Conservation (phyloP, 2,113 vertebrate species). For the Pygoscelis antarcticus region DNA sequence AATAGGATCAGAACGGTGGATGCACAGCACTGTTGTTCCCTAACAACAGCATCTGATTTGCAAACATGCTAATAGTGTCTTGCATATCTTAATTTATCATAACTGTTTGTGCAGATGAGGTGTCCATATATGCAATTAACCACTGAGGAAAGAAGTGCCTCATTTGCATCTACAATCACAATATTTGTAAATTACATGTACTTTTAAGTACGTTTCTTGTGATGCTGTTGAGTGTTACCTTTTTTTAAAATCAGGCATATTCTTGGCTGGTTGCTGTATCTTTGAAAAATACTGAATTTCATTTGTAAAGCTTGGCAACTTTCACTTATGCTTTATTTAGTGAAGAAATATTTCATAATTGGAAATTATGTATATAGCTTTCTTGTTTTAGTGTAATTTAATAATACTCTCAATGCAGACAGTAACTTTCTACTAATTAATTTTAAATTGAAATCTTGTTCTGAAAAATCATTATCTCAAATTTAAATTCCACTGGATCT, state of each 20-base stretch:
- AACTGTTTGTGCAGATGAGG: background rate
- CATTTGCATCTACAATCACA: constrained; percentile 9
- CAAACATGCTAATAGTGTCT: background rate
- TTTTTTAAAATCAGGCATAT: background rate
- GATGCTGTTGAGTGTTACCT: background rate
- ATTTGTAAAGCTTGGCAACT: background rate
- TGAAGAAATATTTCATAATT: background rate
- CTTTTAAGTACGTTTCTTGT: background rate
- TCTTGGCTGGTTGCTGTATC: background rate
- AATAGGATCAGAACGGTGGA: background rate
- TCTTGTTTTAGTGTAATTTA: background rate
- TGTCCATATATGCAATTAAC: constrained; percentile 21
- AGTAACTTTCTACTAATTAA: background rate
- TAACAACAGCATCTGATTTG: constrained; percentile 14
- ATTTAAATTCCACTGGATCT: background rate
- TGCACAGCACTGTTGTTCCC: background rate
- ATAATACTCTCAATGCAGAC: background rate
- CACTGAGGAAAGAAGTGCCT: background rate
- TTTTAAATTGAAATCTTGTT: background rate
- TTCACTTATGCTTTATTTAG: background rate
- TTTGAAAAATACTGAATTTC: background rate
- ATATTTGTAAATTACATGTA: background rate
- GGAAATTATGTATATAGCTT: background rate
- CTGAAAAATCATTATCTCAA: background rate
- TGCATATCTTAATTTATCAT: constrained; percentile 19